Percentiles rank a stretch among this genome's conserved stretches.
Evolutionary conservation across 2,797 vertebrate species (phyloP).

Genomic region (Malurus leucopterus): DNA sequence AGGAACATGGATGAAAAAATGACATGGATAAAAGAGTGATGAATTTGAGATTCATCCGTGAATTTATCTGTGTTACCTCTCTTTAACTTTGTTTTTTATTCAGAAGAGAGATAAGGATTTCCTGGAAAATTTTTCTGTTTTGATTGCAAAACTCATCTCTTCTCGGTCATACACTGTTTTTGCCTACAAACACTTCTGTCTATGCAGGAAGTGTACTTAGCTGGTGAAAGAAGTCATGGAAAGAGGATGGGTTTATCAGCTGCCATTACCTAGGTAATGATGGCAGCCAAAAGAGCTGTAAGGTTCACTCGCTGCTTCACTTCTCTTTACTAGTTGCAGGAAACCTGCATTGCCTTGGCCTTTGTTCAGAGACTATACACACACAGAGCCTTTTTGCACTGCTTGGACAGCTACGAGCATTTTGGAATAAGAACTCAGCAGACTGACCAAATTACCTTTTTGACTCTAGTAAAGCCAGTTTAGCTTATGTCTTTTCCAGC

Average conservation of each 20-base stretch:
- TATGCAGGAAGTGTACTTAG: neutral
- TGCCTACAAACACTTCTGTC: neutral
- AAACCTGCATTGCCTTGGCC: neutral
- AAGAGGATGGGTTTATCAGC: neutral
- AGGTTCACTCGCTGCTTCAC: neutral
- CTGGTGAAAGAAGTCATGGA: neutral
- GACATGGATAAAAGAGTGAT: neutral
- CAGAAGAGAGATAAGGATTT: neutral
- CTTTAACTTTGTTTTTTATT: neutral
- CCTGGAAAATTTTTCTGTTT: neutral
- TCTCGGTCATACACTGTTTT: neutral
- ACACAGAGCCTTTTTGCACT: neutral
- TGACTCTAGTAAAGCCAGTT: neutral
- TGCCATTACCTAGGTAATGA: neutral
- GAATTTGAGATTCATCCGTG: neutral
- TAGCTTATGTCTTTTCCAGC: neutral
- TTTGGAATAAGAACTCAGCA: neutral
- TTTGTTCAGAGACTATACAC: neutral
- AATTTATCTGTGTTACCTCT: neutral
- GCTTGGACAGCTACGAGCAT: neutral
- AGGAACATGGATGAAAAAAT: neutral
- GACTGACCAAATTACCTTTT: neutral
- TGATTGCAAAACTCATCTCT: neutral
- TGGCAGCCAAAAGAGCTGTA: neutral
- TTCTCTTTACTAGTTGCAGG: neutral